Evolutionary conservation across 2,113 vertebrate genomes (phyloP).

Genomic region (Lepisosteus oculatus): DNA sequence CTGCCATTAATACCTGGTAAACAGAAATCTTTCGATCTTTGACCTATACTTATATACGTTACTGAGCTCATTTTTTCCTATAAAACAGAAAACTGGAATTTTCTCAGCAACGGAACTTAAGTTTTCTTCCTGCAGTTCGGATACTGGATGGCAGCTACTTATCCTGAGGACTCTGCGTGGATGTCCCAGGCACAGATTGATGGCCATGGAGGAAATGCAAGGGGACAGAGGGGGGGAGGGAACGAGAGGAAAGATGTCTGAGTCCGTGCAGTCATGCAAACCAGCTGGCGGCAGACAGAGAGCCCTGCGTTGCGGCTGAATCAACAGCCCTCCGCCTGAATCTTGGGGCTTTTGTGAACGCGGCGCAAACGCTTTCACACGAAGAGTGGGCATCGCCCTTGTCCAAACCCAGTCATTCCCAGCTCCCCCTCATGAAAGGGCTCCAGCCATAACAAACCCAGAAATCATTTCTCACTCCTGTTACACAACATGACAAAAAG

Average conservation of each 20-base stretch:
- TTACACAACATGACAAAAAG: not conserved
- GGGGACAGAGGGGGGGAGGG: not conserved
- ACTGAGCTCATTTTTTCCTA: too few relatives aligned
- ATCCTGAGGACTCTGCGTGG: too few relatives aligned
- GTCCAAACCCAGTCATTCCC: conserved; percentile 2
- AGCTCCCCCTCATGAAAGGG: not conserved
- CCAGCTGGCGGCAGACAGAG: not conserved
- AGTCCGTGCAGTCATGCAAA: not conserved
- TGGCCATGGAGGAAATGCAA: too few relatives aligned
- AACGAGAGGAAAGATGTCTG: not conserved
- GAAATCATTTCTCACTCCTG: not conserved
- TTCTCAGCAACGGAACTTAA: too few relatives aligned
- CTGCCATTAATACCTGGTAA: too few relatives aligned
- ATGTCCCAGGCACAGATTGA: too few relatives aligned
- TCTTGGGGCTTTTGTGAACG: conserved; percentile 5
- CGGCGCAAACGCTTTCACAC: conserved; percentile 5
- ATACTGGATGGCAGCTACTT: too few relatives aligned
- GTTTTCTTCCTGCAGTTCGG: too few relatives aligned
- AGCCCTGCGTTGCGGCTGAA: not conserved
- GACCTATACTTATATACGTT: too few relatives aligned
- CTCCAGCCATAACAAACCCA: not conserved
- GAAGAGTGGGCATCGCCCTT: not conserved
- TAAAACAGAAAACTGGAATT: too few relatives aligned
- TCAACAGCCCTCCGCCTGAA: not conserved
- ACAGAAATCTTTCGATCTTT: too few relatives aligned